phyloP scores from a whole-genome alignment of 2,888 invertebrate genomes.

The Coenonympha arcania region DNA sequence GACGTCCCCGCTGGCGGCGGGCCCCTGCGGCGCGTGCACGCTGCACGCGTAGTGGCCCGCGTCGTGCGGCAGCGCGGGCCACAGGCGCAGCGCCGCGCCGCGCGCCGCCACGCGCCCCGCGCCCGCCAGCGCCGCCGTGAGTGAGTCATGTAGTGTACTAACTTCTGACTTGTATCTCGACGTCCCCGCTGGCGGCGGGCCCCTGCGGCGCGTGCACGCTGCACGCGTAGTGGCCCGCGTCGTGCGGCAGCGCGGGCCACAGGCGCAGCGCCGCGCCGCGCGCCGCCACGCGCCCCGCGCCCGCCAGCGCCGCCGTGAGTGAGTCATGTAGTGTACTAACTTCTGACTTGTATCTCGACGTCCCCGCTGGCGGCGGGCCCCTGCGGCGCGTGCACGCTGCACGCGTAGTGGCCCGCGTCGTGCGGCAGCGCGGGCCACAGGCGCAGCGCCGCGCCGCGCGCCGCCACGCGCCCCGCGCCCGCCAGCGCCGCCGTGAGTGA shows the following conservation, averaged over 20 bases:
- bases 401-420: constrained; percentile 85
- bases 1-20: constrained; percentile 79
- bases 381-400: constrained; percentile 80
- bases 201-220: constrained; percentile 81
- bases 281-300: constrained; percentile 59
- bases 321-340: too few species aligned
- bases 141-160: too few species aligned
- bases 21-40: constrained; percentile 80
- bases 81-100: constrained; percentile 47
- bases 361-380: constrained; percentile 80
- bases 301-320: too few species aligned
- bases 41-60: constrained; percentile 84
- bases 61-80: constrained; percentile 71
- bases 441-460: constrained; percentile 48
- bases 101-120: constrained; percentile 60
- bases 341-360: constrained; percentile 80
- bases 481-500: too few species aligned
- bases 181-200: constrained; percentile 78
- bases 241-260: constrained; percentile 63
- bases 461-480: constrained; percentile 59
- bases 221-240: constrained; percentile 85
- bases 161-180: constrained; percentile 82
- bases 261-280: constrained; percentile 50
- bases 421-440: constrained; percentile 56
- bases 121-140: too few species aligned